Evolutionary conservation across 2,113 vertebrate genomes (phyloP), one percentile per base, ranked within the genome.

Genomic region (Oncorhynchus keta): DNA sequence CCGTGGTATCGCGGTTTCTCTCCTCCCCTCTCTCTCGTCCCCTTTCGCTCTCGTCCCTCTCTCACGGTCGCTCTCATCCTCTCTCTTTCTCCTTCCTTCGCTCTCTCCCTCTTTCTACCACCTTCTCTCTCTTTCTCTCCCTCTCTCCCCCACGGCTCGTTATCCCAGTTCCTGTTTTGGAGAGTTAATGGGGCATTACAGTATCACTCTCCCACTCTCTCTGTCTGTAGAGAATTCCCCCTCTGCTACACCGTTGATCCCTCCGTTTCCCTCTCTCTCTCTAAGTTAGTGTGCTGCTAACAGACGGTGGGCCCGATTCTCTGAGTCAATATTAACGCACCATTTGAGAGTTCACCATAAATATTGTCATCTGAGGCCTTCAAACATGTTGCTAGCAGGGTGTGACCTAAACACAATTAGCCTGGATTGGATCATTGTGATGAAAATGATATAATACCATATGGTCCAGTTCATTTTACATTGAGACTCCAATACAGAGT

Each of bases 271-370:
- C 57, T 22, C 68, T 79, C 70, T 39, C 39, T 39, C 39, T 45
- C 39, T 45, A 2, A 45, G 9, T 11, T 45, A 45, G 39, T 45
- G 9, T 45, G 39, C 9, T 11, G 39, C 8, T 45, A 11, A 45
- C 11, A 45, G 39, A 11, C 39, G 76, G 66, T 45, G 82, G 82
- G 83, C 45, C 62, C 78, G 77, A 84, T 81, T 55, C 76, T 64
- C 64, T 11, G 39, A 65, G 55, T 68, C 45, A 61, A 80, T 24
- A 73, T 78, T 51, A 83, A 79, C 39, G 22, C 83, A 1, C 74
- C 76, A 22, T 89, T 86, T 83, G 77, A 39, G 76, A n/a, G 65
- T 30, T 83, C 70, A 70, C 74, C 75, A 77, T 87, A 87, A 86
- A 89, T 81, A 45, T 81, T 68, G 73, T 71, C 24, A 75, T 80